Evolutionary conservation across 2,888 invertebrate species (phyloP), one percentile per base, ranked within the genome.

Genomic region (Plebejus anna): DNA sequence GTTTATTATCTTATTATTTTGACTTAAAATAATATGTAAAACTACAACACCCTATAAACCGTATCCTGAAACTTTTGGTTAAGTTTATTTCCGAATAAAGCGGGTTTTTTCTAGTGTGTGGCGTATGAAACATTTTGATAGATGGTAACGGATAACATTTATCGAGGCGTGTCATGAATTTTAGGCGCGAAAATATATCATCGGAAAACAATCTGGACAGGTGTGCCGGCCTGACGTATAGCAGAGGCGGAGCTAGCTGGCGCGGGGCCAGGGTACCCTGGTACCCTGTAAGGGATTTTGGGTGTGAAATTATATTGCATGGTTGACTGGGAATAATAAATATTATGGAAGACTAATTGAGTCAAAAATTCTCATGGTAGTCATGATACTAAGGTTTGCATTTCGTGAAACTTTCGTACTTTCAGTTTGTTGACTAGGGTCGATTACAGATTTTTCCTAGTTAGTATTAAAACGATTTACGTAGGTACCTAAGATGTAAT

Each of bases 91-190:
- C n/a, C 59, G 22, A 59, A 59, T 59, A 22, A 51, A 51, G 59
- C 59, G 22, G 22, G 7, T 7, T 59, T 59, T 22, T 59, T 59
- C 59, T 22, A 59, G 57, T 1, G 22, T 59, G 59, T 22, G 7
- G 9, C 22, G 22, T 57, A 57, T 57, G 57, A 59, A 59, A 59
- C 9, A 59, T 59, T 59, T 59, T 59, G 59, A 59, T 59, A 22
- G 59, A 59, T 59, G n/a, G 59, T 22, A 59, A 59, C 59, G 59
- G 59, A 59, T 59, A 59, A 22, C 22, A 59, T 59, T 59, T 59
- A 59, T 59, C 59, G 59, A 7, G 6, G 22, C 6, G 57, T 22
- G 59, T 22, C 59, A 22, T 59, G 59, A 59, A 59, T 22, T 59
- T 22, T 22, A 59, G 22, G 59, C 59, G 59, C 22, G 59, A 59